These are phyloP conservation scores for Ditula angustiorana DNA, from an alignment of 2,888 invertebrate species.

Conservation along the genomic window DNA sequence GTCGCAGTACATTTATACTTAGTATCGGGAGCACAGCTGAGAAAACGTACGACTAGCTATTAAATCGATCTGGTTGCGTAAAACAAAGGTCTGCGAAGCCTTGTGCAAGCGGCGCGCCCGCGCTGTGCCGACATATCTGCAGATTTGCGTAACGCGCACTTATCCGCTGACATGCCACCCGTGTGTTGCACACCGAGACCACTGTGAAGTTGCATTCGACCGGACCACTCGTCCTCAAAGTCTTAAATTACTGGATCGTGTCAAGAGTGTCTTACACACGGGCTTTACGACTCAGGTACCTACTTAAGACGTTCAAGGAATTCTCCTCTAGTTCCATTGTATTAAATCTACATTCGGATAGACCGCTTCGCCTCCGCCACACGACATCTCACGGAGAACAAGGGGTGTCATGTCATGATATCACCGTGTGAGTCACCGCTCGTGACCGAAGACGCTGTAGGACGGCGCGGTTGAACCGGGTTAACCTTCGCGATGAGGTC, in stretches of 20 bases:
- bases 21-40: constrained; percentile 73
- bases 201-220: constrained; percentile 22
- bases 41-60: constrained; percentile 82
- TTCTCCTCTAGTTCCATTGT: constrained; percentile 44
- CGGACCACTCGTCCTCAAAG: neutral
- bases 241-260: constrained; percentile 2
- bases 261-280: constrained; percentile 40
- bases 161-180: constrained; percentile 80
- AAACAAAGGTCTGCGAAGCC: constrained; percentile 85
- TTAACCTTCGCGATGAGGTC: constrained; percentile 67
- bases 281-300: constrained; percentile 48
- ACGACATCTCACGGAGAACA: constrained; percentile 60
- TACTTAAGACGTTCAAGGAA: constrained; percentile 50
- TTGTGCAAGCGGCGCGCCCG: constrained; percentile 81
- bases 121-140: constrained; percentile 81
- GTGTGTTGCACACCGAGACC: constrained; percentile 59
- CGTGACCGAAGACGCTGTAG: constrained; percentile 61
- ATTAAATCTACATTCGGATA: constrained; percentile 31
- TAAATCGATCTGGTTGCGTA: constrained; percentile 85
- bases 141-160: constrained; percentile 84
- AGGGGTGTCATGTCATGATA: constrained; percentile 71
- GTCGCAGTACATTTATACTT: constrained; percentile 58
- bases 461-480: constrained; percentile 62
- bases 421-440: constrained; percentile 72
- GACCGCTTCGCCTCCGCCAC: constrained; percentile 32